Base-by-base conservation (phyloP, 2,797 vertebrate genomes). In the Characodon lateralis region DNA sequence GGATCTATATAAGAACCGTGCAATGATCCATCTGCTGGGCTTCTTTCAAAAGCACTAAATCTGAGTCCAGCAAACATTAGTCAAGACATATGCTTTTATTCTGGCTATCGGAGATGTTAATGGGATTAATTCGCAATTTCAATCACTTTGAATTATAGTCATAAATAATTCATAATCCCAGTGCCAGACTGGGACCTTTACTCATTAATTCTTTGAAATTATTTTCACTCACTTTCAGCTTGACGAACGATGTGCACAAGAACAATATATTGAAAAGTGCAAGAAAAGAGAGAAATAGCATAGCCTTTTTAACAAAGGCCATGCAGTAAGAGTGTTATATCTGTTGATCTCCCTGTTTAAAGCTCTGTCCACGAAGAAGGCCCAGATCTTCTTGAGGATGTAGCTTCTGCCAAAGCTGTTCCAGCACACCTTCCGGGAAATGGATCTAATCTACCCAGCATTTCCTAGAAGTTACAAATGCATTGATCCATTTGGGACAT, bases 31-130 rank as follows among this genome's bases (percentile, higher is more conserved):
- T 94, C 93, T 94, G 91, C 88, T 18, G 77, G 73, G 85, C 76
- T 80, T 87, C 85, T 90, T 87, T 92, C 90, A 91, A 84, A 85
- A 82, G 89, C 89, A 85, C 87, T 92, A 93, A 90, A 92, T 93
- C 92, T 91, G 88, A 89, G 84, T 83, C 84, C 76, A 41, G 83
- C 86, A 92, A 94, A 94, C 91, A 94, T 93, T 93, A 80, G 76
- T 91, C 91, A 89, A 87, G 92, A 94, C 88, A 89, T 92, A 92
- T 91, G 92, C 90, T 91, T 93, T 93, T 90, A 90, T 92, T 91
- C 91, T 88, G 50, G 82, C 91, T 89, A 91, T 91, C 85, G 46
- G 85, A 86, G 89, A 94, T 90, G 92, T 92, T 92, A 93, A 94
- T 92, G 89, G 89, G 89, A 92, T 94, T 93, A 92, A 94, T 94